Conservation (phyloP, 2,888 invertebrate genomes). For the Tridacna gigas region DNA sequence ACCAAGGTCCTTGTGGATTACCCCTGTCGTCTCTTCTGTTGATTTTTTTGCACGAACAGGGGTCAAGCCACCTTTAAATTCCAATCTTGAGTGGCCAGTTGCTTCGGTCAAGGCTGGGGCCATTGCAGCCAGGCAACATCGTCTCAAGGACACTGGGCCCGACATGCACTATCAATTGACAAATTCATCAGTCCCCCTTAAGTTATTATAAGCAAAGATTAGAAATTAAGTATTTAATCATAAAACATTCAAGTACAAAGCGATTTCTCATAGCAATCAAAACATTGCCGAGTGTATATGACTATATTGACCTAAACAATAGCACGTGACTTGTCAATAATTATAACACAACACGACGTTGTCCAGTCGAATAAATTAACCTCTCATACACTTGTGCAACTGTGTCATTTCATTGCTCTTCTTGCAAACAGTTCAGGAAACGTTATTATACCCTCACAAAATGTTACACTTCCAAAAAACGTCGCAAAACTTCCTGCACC, state of each 20-base stretch:
- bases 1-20: conserved; percentile 12
- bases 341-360: conserved; percentile 12
- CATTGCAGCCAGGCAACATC: conserved; percentile 88
- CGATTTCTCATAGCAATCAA: background rate
- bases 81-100: conserved; percentile 83
- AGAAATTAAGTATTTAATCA: background rate
- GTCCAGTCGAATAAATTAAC: conserved; percentile 46
- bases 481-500: conserved; percentile 62
- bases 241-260: background rate
- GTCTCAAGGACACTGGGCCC: conserved; percentile 79
- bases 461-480: conserved; percentile 10
- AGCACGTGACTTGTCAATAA: conserved; percentile 65
- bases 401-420: background rate
- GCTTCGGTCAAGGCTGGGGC: conserved; percentile 96
- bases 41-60: conserved; percentile 47
- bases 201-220: background rate
- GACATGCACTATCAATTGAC: conserved; percentile 71
- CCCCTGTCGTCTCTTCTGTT: conserved; percentile 17
- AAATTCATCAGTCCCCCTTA: conserved; percentile 6
- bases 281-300: background rate
- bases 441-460: background rate
- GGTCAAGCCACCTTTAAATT: conserved; percentile 75
- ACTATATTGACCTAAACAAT: conserved; percentile 60
- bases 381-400: conserved; percentile 1
- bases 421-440: background rate